Evolutionary conservation across 2,888 invertebrate species (phyloP), one percentile per base, ranked within the genome.

Genomic region (Hydropsyche betteni): DNA sequence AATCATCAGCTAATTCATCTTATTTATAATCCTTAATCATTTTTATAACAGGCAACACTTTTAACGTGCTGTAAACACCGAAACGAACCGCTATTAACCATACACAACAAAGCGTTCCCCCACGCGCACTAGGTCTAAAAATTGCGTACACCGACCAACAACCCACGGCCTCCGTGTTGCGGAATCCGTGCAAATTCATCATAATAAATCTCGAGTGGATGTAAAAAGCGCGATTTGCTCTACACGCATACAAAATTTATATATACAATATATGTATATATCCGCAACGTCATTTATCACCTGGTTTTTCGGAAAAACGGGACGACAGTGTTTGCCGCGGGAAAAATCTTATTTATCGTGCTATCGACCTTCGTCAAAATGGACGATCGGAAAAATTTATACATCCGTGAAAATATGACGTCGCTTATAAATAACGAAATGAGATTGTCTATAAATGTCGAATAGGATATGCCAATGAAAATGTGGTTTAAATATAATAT

Each of bases 241-340:
- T 69, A 53, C 33, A 52, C 51, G 74, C 74, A 69, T 50, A 44
- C 51, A 44, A 58, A 53, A 24, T 24, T 1, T 24, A 24, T 24
- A 24, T 1, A 24, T 24, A 24, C 2, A 24, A 24, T 24, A 24
- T 24, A 75, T 75, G 71, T 71, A 75, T 75, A 75, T 75, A 70
- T 71, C 50, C 12, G 50, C 75, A 61, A 50, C 69, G n/a, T 69
- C 75, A 75, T 75, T 75, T 75, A 71, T 75, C 75, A 71, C 61
- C 75, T 75, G 75, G 64, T 71, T 64, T 24, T 14, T 55, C 14
- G 73, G 71, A 36, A 73, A 73, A 7, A 7, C 5, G 16, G 14
- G 7, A 55, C 14, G 24, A 24, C 24, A 24, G 24, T 24, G 1
- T 24, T 24, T 24, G 24, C 24, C 24, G 24, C 16, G 55, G 12